Evolutionary conservation across 1,140 invertebrate genomes (phyloP).

Genomic region (Ganaspis sp.): DNA sequence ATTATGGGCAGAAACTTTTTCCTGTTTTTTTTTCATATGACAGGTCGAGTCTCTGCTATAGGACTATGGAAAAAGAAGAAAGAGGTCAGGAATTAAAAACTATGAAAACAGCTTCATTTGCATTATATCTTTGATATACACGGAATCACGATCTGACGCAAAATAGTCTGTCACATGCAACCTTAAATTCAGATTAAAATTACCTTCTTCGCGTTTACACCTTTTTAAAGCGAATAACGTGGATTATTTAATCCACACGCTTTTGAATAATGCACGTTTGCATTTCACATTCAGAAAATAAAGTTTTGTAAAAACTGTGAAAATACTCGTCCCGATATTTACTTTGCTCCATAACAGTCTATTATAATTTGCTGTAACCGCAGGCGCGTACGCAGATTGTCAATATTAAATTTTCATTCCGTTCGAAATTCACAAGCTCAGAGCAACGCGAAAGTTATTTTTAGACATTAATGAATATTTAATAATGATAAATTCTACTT

Average conservation of each 20-base stretch:
- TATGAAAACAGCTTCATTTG: not conserved
- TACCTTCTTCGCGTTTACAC: not conserved
- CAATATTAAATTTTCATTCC: constrained; percentile 12
- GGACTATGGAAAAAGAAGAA: not conserved
- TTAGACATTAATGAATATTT: not conserved
- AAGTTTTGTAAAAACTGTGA: not conserved
- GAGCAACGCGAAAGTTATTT: not conserved
- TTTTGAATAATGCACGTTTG: not conserved
- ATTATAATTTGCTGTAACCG: not conserved
- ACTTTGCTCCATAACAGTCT: not conserved
- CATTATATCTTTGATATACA: constrained; percentile 16
- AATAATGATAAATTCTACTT: constrained; percentile 7
- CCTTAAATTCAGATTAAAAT: not conserved
- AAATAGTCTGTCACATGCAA: constrained; percentile 15
- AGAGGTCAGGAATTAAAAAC: constrained; percentile 18
- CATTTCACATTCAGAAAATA: not conserved
- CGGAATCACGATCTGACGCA: not conserved
- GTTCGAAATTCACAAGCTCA: not conserved
- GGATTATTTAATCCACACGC: not conserved
- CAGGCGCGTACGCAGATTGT: not conserved
- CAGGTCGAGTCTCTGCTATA: not conserved
- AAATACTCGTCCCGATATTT: not conserved
- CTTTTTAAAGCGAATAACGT: not conserved
- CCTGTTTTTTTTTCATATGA: not conserved
- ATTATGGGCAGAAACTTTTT: not conserved